These are phyloP conservation scores for Rhamphomyia laevipes DNA, from an alignment of 2,888 invertebrate genomes.

Conservation along the genomic window DNA sequence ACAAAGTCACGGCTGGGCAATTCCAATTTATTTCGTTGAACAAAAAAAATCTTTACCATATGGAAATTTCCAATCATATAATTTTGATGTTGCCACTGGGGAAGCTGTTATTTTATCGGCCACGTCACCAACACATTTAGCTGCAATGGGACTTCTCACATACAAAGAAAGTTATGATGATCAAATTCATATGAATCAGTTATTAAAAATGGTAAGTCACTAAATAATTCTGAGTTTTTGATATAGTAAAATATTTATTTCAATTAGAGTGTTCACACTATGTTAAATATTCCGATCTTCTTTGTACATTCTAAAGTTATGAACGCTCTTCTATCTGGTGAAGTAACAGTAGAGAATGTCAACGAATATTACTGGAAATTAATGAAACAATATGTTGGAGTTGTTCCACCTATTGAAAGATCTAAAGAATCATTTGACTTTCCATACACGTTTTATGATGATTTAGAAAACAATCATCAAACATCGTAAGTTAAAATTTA, in stretches of 20 bases:
- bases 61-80: slow-evolving; percentile 30
- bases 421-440: slow-evolving; percentile 60
- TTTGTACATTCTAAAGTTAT: slow-evolving; percentile 59
- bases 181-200: slow-evolving; percentile 11
- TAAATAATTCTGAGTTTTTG: not conserved
- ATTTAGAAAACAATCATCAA: slow-evolving; percentile 31
- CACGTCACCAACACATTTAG: slow-evolving; percentile 29
- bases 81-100: slow-evolving; percentile 31
- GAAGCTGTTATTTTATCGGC: slow-evolving; percentile 32
- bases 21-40: slow-evolving; percentile 28
- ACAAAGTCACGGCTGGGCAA: slow-evolving; percentile 31
- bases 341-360: slow-evolving; percentile 44
- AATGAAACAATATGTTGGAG: slow-evolving; percentile 49
- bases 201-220: slow-evolving; percentile 11
- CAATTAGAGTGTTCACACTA: slow-evolving; percentile 50
- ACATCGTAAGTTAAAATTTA: no score
- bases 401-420: slow-evolving; percentile 51
- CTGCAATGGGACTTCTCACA: slow-evolving; percentile 26
- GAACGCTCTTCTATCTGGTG: slow-evolving; percentile 53
- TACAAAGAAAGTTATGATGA: not conserved
- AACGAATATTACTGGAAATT: no score
- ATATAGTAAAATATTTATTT: no score
- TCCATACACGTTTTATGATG: slow-evolving; percentile 58
- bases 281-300: slow-evolving; percentile 57
- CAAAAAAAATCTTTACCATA: slow-evolving; percentile 29